Percentiles rank a stretch among this genome's conserved stretches.
These are phyloP conservation scores for Saiga tatarica DNA, from an alignment of 2,113 vertebrate genomes.

Conservation along the genomic window DNA sequence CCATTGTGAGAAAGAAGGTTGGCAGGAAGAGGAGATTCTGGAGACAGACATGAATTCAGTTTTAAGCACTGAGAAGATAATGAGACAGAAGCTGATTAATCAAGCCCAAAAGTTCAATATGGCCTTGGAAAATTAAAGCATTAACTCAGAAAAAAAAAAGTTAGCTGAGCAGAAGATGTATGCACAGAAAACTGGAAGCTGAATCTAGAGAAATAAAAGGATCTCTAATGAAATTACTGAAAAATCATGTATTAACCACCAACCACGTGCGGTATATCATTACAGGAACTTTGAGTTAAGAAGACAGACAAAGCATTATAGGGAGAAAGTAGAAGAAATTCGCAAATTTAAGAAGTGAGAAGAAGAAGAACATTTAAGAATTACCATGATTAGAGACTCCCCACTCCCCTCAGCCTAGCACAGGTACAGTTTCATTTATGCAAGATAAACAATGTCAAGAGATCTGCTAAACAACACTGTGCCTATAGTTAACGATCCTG, in stretches of 20 bases:
- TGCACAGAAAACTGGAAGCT: background rate
- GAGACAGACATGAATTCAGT: background rate
- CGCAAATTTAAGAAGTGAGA: background rate
- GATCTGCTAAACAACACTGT: background rate
- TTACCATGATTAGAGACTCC: background rate
- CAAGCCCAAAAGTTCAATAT: background rate
- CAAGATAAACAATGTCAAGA: background rate
- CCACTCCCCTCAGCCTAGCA: background rate
- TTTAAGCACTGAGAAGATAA: background rate
- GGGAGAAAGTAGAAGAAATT: background rate
- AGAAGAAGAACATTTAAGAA: background rate
- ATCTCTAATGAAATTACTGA: background rate
- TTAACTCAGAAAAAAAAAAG: background rate
- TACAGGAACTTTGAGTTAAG: background rate
- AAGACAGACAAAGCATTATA: background rate
- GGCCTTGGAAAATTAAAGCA: background rate
- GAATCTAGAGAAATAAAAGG: background rate
- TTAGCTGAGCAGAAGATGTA: background rate
- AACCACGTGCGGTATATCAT: background rate
- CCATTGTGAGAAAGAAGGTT: background rate
- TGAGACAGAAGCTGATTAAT: background rate
- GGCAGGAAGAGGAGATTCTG: background rate
- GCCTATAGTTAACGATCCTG: background rate
- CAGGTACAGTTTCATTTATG: background rate
- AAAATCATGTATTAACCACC: background rate